These are phyloP conservation scores for Zonitis immaculata DNA, from an alignment of 2,888 invertebrate species.

Conservation along the genomic window DNA sequence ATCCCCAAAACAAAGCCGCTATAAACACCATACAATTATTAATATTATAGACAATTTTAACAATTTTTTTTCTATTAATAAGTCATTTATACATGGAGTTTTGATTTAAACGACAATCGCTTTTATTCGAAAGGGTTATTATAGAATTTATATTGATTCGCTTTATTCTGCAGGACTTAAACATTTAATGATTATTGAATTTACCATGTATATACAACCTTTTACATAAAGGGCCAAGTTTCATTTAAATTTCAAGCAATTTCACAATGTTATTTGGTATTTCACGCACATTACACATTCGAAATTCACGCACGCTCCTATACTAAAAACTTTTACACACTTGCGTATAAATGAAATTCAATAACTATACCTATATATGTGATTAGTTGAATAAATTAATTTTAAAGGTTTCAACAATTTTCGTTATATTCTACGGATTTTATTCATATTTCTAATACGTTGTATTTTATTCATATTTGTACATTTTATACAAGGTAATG, in stretches of 20 bases:
- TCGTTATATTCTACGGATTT: too few species aligned
- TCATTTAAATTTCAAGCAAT: slow-evolving; percentile 1
- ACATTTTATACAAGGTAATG: neutral
- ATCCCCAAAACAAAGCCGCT: too few species aligned
- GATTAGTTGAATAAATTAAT: neutral
- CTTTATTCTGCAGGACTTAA: neutral
- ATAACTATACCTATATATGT: neutral
- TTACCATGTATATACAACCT: neutral
- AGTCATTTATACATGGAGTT: too few species aligned
- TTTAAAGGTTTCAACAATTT: too few species aligned
- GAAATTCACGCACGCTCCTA: neutral
- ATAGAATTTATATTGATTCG: neutral
- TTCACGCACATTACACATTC: neutral
- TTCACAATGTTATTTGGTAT: neutral
- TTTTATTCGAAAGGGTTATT: neutral
- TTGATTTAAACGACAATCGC: too few species aligned
- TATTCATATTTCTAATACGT: neutral
- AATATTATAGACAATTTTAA: too few species aligned
- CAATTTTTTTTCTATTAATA: too few species aligned
- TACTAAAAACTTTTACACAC: neutral
- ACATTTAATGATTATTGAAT: neutral
- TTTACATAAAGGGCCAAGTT: neutral
- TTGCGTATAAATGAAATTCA: neutral
- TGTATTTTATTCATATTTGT: neutral
- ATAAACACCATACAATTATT: too few species aligned